These are phyloP conservation scores for Colius striatus DNA, from an alignment of 2,113 vertebrate species.

Conservation along the genomic window DNA sequence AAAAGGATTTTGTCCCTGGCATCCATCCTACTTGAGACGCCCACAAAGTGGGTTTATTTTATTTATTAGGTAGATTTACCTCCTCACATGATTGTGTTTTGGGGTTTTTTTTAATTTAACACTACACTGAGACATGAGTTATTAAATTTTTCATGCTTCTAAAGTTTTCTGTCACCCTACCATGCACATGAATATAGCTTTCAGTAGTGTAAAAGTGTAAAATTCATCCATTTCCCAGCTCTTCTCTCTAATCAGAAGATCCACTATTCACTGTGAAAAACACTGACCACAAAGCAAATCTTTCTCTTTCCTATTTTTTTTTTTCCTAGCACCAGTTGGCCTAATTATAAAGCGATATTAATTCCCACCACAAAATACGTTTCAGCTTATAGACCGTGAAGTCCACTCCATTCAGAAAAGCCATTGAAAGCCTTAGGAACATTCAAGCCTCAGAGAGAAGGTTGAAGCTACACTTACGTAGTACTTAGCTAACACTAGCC, in stretches of 20 bases:
- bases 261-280: not conserved
- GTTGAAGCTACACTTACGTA: not conserved
- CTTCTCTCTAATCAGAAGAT: not conserved
- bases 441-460: not conserved
- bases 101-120: not conserved
- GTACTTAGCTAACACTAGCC: not conserved
- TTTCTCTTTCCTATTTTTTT: not conserved
- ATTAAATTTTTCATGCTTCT: not conserved
- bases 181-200: not conserved
- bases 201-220: not conserved
- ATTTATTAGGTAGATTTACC: not conserved
- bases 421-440: not conserved
- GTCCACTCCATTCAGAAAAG: not conserved
- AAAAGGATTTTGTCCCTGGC: not conserved
- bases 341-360: not conserved
- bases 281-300: not conserved
- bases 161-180: not conserved
- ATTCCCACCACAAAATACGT: not conserved
- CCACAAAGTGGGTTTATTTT: not conserved
- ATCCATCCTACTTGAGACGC: not conserved
- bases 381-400: not conserved
- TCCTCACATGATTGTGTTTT: accelerated
- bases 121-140: not conserved
- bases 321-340: not conserved
- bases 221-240: not conserved